Conservation (phyloP, 2,888 invertebrate species). For the Mythimna vitellina region DNA sequence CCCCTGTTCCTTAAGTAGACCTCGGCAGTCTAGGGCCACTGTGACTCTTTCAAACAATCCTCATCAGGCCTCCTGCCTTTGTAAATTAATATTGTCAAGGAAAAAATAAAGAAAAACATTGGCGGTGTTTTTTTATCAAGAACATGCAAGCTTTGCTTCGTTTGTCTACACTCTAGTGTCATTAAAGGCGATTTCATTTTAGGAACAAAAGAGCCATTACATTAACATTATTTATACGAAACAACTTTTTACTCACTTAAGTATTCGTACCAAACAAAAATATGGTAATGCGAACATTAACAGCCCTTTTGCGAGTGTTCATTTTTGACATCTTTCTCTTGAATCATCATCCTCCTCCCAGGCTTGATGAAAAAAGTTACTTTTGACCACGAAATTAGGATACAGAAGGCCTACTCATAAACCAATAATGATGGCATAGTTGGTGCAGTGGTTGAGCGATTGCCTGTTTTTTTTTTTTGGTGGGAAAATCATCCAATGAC, state of each 20-base stretch:
- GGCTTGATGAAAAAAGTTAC: conserved; percentile 65
- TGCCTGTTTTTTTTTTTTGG: too few species aligned
- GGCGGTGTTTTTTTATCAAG: background rate
- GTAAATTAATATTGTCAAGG: background rate
- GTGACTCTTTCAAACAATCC: too few species aligned
- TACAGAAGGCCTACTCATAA: conserved; percentile 13
- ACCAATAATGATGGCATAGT: too few species aligned
- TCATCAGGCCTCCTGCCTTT: too few species aligned
- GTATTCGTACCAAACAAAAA: conserved; percentile 50
- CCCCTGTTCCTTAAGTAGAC: too few species aligned
- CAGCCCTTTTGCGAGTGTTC: conserved; percentile 55
- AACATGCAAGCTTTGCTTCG: background rate
- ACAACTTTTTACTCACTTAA: conserved; percentile 34
- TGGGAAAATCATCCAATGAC: too few species aligned
- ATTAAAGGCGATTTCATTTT: conserved; percentile 10
- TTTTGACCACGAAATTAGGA: conserved; percentile 1
- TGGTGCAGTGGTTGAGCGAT: too few species aligned
- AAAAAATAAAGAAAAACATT: background rate
- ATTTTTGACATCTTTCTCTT: conserved; percentile 51
- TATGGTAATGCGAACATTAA: conserved; percentile 57
- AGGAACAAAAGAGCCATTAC: conserved; percentile 14
- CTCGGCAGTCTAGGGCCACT: too few species aligned
- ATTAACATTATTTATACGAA: conserved; percentile 34
- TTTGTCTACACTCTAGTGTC: background rate
- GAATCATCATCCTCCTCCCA: conserved; percentile 19